Evolutionary conservation across 2,888 invertebrate species (phyloP).

Genomic region (Endomychus coccineus): DNA sequence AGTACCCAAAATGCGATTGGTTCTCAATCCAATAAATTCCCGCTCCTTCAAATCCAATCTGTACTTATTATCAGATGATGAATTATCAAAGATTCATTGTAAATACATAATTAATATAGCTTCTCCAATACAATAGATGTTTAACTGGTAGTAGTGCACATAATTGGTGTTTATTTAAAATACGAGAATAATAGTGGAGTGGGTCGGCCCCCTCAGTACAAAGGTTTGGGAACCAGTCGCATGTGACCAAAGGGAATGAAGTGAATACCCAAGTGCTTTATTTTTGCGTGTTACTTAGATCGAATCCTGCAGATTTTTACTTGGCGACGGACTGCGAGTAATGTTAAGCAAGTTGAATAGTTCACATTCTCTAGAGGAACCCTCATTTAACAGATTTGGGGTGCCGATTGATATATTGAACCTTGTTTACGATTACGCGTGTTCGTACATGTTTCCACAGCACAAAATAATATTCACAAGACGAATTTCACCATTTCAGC

Average conservation of each 20-base stretch:
- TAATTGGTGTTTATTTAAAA: constrained; percentile 39
- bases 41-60: constrained; percentile 38
- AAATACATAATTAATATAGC: constrained; percentile 33
- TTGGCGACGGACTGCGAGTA: constrained; percentile 36
- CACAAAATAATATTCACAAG: too few relatives aligned
- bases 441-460: constrained; percentile 6
- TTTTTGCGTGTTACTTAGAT: constrained; percentile 38
- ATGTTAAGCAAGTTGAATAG: constrained; percentile 26
- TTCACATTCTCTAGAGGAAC: constrained; percentile 8
- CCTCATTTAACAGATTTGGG: not conserved
- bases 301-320: constrained; percentile 44
- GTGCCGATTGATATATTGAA: not conserved
- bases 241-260: constrained; percentile 41
- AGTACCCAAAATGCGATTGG: constrained; percentile 38
- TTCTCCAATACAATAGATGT: constrained; percentile 41
- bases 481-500: too few relatives aligned
- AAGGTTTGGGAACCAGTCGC: constrained; percentile 39
- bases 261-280: constrained; percentile 44
- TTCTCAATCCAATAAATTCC: constrained; percentile 37
- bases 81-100: constrained; percentile 25
- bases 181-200: constrained; percentile 36
- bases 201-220: constrained; percentile 38
- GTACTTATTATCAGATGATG: constrained; percentile 23
- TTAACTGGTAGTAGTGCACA: constrained; percentile 36
- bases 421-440: constrained; percentile 29